Evolutionary conservation across 1,140 invertebrate species (phyloP).

Genomic region (Temnothorax longispinosus): DNA sequence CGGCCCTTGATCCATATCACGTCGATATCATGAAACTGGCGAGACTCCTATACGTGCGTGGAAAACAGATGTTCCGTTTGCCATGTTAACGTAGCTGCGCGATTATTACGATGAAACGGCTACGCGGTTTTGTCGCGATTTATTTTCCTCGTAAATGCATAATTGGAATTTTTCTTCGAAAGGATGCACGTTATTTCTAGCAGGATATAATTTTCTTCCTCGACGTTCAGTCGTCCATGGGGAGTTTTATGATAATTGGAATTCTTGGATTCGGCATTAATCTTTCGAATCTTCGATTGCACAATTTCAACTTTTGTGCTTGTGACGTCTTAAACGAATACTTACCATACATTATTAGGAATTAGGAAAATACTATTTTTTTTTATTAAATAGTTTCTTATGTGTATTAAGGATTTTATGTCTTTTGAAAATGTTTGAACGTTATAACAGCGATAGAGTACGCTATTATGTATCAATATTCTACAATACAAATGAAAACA

Average conservation of each 20-base stretch:
- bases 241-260: neutral
- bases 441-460: neutral
- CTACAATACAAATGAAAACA: neutral
- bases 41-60: neutral
- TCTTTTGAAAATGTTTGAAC: neutral
- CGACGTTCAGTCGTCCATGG: too few relatives aligned
- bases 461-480: neutral
- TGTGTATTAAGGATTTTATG: neutral
- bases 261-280: neutral
- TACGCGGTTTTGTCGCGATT: neutral
- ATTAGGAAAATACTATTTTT: too few relatives aligned
- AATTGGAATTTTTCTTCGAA: conserved; percentile 1
- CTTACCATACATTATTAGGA: neutral
- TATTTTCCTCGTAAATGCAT: neutral
- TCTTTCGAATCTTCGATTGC: neutral
- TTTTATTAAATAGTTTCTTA: neutral
- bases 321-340: neutral
- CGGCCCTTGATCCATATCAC: conserved; percentile 17
- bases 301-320: neutral
- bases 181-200: neutral
- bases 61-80: neutral
- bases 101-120: neutral
- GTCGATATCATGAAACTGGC: conserved; percentile 10
- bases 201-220: too few relatives aligned
- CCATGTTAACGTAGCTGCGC: neutral